Conservation (phyloP, 2,888 invertebrate genomes). For the Willowsia nigromaculata region DNA sequence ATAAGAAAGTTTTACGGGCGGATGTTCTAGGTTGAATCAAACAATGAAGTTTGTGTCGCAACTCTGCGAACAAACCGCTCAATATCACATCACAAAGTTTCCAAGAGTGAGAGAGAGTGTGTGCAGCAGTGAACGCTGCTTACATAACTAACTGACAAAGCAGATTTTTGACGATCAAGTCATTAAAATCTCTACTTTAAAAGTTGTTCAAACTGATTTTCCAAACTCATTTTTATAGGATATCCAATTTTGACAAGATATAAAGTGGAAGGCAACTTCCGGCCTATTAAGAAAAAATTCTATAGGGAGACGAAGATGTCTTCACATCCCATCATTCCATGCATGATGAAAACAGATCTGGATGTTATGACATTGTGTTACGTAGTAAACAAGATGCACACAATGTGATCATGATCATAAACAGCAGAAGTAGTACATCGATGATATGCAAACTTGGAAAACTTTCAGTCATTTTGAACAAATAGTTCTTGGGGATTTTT, state of each 20-base stretch:
- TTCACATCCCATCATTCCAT: neutral
- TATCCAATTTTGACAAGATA: slow-evolving; percentile 51
- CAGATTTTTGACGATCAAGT: slow-evolving; percentile 61
- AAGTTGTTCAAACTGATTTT: slow-evolving; percentile 37
- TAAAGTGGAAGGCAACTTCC: slow-evolving; percentile 63
- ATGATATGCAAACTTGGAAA: neutral
- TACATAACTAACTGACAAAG: slow-evolving; percentile 18
- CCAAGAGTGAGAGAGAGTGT: neutral
- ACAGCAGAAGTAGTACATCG: neutral
- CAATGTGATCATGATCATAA: neutral
- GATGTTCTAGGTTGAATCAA: slow-evolving; percentile 15
- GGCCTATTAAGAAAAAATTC: slow-evolving; percentile 18
- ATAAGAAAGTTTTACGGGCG: slow-evolving; percentile 29
- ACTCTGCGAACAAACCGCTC: neutral
- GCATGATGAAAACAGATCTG: neutral
- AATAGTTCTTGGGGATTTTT: neutral
- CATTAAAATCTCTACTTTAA: slow-evolving; percentile 58
- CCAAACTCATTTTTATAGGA: slow-evolving; percentile 45
- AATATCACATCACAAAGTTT: neutral
- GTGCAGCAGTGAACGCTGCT: neutral
- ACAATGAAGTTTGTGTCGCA: slow-evolving; percentile 51
- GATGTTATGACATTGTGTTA: neutral
- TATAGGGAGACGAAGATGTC: neutral
- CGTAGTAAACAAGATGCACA: neutral
- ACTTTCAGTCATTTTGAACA: neutral